Conservation (phyloP, 2,797 vertebrate genomes). For the Myotis planiceps region DNA sequence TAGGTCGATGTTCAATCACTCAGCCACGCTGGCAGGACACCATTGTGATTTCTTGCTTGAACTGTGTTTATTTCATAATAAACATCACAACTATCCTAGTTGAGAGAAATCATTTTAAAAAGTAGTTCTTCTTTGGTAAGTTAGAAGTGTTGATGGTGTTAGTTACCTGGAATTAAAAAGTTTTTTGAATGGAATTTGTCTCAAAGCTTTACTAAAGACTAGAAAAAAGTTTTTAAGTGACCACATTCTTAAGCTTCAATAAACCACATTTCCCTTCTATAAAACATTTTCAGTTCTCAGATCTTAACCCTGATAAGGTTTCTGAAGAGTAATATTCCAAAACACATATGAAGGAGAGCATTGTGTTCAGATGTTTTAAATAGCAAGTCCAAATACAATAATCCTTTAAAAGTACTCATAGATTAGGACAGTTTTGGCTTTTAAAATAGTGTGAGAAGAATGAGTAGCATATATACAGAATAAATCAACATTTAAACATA, state of each 20-base stretch:
- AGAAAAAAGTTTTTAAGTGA: constrained; percentile 22
- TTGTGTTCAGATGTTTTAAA: constrained; percentile 56
- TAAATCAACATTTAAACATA: constrained; percentile 50
- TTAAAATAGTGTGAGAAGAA: constrained; percentile 59
- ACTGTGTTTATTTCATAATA: constrained; percentile 33
- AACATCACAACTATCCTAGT: constrained; percentile 13
- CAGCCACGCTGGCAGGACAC: too few relatives aligned
- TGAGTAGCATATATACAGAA: constrained; percentile 38
- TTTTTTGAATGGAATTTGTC: constrained; percentile 4
- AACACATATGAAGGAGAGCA: constrained; percentile 49
- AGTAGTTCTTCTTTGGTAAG: not conserved
- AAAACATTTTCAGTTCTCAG: constrained; percentile 33
- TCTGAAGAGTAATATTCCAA: constrained; percentile 41
- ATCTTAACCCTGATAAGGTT: constrained; percentile 49
- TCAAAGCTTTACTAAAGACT: constrained; percentile 20
- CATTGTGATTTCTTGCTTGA: not conserved
- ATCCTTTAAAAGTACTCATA: constrained; percentile 45
- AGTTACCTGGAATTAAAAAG: not conserved
- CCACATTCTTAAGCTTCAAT: not conserved
- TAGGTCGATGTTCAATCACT: too few relatives aligned
- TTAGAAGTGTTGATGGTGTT: constrained; percentile 36
- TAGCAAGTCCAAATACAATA: constrained; percentile 53
- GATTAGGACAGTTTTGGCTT: constrained; percentile 54
- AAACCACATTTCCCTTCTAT: not conserved
- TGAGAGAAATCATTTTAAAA: constrained; percentile 54